These are phyloP conservation scores for Nothobranchius kuhntae DNA, from an alignment of 2,113 vertebrate genomes.

Conservation along the genomic window DNA sequence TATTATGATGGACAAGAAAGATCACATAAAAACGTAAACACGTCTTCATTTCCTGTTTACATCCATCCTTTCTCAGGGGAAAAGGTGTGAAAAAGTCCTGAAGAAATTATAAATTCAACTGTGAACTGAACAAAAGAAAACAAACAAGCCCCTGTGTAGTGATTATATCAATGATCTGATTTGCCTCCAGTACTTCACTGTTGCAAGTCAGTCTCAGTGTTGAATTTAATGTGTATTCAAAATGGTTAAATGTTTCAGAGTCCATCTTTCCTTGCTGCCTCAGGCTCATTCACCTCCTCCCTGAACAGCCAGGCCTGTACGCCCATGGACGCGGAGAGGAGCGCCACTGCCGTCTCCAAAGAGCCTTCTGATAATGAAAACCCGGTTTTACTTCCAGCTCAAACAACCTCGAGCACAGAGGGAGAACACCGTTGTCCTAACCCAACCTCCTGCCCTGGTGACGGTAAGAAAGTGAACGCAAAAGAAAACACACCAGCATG, in stretches of 20 bases:
- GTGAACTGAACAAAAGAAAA: neutral
- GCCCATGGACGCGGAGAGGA: conserved; percentile 76
- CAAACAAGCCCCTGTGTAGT: neutral
- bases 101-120: neutral
- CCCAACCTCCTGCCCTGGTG: conserved; percentile 27
- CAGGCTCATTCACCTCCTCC: conserved; percentile 61
- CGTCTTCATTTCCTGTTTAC: neutral
- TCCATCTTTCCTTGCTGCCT: conserved; percentile 1
- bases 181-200: too few species aligned
- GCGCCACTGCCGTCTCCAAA: conserved; percentile 56
- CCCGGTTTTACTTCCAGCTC: conserved; percentile 12
- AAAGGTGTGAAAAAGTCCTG: too few species aligned
- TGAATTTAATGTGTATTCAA: too few species aligned
- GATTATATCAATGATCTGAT: too few species aligned
- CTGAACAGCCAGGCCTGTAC: conserved; percentile 53
- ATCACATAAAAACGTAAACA: neutral
- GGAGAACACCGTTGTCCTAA: conserved; percentile 20
- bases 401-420: conserved; percentile 25
- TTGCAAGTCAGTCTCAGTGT: too few species aligned
- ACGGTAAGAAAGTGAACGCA: conserved; percentile 43
- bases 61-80: too few species aligned
- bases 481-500: neutral
- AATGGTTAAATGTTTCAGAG: too few species aligned
- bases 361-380: conserved; percentile 66
- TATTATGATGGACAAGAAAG: too few species aligned